Evolutionary conservation across 2,797 vertebrate genomes (phyloP).

Genomic region (Muscicapa striata): DNA sequence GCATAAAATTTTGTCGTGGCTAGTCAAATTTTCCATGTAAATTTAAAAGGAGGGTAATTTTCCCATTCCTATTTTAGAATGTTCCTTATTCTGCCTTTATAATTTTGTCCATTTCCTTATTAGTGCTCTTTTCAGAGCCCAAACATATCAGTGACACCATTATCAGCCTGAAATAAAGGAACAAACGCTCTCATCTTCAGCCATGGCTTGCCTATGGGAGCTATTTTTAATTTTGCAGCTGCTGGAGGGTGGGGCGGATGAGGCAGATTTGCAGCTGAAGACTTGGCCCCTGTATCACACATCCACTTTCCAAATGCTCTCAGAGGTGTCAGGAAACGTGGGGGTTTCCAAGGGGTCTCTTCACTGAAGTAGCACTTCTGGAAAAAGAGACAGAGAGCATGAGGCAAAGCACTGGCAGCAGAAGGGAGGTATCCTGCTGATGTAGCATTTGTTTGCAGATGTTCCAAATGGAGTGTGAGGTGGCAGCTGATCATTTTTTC

Average conservation of each 20-base stretch:
- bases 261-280: background rate
- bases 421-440: conserved; percentile 12
- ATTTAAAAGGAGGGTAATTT: conserved; percentile 29
- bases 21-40: conserved; percentile 50
- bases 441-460: conserved; percentile 33
- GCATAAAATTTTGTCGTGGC: conserved; percentile 33
- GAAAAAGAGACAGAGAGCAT: background rate
- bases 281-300: background rate
- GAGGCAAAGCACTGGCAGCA: background rate
- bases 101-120: conserved; percentile 50
- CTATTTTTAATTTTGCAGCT: conserved; percentile 54
- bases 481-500: background rate
- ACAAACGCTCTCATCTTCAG: conserved; percentile 1
- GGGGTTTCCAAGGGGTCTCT: conserved; percentile 26
- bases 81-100: conserved; percentile 13
- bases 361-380: background rate
- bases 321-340: background rate
- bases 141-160: conserved; percentile 41
- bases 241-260: background rate
- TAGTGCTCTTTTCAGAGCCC: conserved; percentile 50
- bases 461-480: background rate
- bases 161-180: conserved; percentile 38
- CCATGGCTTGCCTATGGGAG: background rate
- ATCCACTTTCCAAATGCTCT: background rate
- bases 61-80: conserved; percentile 50